A percentile compares a stretch with the other conserved stretches of the same genome.
phyloP scores from a whole-genome alignment of 2,888 invertebrate species.

The Petrolisthes manimaculis region DNA sequence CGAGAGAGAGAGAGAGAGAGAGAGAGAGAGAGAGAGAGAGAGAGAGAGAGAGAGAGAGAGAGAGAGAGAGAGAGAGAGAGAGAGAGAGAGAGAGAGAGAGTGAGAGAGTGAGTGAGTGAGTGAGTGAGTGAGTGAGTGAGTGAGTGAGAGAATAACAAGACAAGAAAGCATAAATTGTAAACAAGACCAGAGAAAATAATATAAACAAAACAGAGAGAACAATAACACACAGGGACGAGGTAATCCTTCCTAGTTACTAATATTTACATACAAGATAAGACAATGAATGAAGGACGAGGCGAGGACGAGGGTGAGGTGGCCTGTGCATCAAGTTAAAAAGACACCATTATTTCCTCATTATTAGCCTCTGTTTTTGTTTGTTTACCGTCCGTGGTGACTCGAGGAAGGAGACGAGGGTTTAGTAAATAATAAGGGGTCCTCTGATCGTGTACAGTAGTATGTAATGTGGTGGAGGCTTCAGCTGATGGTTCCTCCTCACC shows the following conservation, averaged over 20 bases:
- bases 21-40: constrained; percentile 13
- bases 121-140: constrained; percentile 2
- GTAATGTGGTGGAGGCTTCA: too few relatives aligned
- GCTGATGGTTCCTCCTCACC: too few relatives aligned
- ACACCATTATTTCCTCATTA: too few relatives aligned
- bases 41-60: constrained; percentile 3
- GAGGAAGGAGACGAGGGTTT: too few relatives aligned
- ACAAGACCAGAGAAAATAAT: neutral
- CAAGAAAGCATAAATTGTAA: neutral
- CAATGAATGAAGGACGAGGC: neutral
- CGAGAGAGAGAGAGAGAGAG: constrained; percentile 3
- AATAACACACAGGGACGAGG: too few relatives aligned
- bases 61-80: neutral
- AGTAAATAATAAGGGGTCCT: too few relatives aligned
- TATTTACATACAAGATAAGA: too few relatives aligned
- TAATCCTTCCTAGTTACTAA: neutral
- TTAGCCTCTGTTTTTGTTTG: too few relatives aligned
- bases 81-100: neutral
- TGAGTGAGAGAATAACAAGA: neutral
- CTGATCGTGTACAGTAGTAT: too few relatives aligned
- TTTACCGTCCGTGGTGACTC: too few relatives aligned
- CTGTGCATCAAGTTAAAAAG: neutral
- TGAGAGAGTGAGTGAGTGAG: neutral
- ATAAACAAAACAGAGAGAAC: neutral
- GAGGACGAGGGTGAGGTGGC: neutral